Evolutionary conservation across 1,140 invertebrate species (phyloP).

Genomic region (Trichoplusia ni): DNA sequence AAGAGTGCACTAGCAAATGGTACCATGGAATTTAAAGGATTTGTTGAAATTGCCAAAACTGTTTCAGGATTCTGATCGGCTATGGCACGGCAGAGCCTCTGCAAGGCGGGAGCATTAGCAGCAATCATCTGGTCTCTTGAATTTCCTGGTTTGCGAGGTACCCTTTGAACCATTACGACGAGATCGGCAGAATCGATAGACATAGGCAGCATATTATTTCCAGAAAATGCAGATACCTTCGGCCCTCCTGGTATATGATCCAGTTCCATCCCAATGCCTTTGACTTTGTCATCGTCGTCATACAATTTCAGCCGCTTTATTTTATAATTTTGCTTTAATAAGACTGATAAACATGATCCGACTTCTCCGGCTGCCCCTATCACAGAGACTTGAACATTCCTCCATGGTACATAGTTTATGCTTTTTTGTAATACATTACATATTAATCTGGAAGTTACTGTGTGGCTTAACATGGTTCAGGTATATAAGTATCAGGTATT

Average conservation of each 20-base stretch:
- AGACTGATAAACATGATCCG: slow-evolving; percentile 51
- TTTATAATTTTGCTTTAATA: slow-evolving; percentile 52
- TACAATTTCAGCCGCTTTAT: slow-evolving; percentile 49
- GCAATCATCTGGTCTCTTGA: slow-evolving; percentile 52
- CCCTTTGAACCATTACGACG: slow-evolving; percentile 50
- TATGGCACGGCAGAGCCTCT: slow-evolving; percentile 47
- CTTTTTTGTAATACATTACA: too few species aligned
- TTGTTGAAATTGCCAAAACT: slow-evolving; percentile 56
- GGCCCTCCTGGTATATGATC: slow-evolving; percentile 47
- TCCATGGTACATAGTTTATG: slow-evolving; percentile 8
- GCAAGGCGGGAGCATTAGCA: slow-evolving; percentile 49
- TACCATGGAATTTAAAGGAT: slow-evolving; percentile 62
- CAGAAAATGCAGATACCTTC: slow-evolving; percentile 34
- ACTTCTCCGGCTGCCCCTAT: slow-evolving; percentile 53
- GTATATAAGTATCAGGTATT: too few species aligned
- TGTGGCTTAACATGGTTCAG: neutral
- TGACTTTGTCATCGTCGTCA: slow-evolving; percentile 50
- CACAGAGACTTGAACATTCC: slow-evolving; percentile 53
- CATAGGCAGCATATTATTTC: slow-evolving; percentile 34
- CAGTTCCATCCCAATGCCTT: slow-evolving; percentile 46
- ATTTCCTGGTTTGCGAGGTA: slow-evolving; percentile 40
- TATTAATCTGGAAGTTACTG: neutral
- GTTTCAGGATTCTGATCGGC: slow-evolving; percentile 48
- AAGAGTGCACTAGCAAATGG: slow-evolving; percentile 58
- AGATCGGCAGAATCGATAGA: slow-evolving; percentile 45